Conservation (phyloP, 1,140 invertebrate species). For the Drosophila eugracilis region DNA sequence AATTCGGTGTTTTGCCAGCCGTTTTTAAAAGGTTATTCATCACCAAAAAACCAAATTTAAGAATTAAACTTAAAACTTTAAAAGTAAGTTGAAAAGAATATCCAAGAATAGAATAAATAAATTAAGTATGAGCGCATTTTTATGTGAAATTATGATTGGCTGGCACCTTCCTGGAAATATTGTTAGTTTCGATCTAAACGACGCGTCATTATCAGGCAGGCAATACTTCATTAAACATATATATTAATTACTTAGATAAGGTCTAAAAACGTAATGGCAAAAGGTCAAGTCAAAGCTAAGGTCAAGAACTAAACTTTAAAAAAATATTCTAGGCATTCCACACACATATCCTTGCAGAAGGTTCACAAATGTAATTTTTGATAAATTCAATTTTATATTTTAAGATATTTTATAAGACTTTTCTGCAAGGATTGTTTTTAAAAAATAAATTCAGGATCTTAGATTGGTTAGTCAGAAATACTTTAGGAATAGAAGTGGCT, state of each 20-base stretch:
- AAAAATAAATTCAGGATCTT: neutral
- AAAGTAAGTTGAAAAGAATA: constrained; percentile 11
- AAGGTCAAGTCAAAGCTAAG: constrained; percentile 42
- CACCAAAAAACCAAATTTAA: constrained; percentile 21
- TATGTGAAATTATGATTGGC: constrained; percentile 47
- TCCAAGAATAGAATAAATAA: constrained; percentile 12
- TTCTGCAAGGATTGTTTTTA: constrained; percentile 30
- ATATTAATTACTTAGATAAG: constrained; percentile 26
- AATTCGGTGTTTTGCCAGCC: neutral
- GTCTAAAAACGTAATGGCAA: constrained; percentile 41
- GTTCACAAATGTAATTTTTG: too few relatives aligned
- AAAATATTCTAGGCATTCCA: constrained; percentile 41
- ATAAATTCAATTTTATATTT: too few relatives aligned
- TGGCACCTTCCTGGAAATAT: constrained; percentile 46
- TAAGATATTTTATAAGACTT: neutral
- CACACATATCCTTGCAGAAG: constrained; percentile 27
- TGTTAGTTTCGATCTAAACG: constrained; percentile 45
- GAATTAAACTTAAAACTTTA: neutral
- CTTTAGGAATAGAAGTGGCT: constrained; percentile 27
- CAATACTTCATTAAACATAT: constrained; percentile 42
- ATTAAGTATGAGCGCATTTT: constrained; percentile 71
- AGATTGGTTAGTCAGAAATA: constrained; percentile 35
- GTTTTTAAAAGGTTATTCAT: constrained; percentile 35
- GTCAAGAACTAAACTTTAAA: constrained; percentile 42
- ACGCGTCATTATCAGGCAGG: constrained; percentile 44